Evolutionary conservation across 2,888 invertebrate genomes (phyloP).

Genomic region (Muscina levida): DNA sequence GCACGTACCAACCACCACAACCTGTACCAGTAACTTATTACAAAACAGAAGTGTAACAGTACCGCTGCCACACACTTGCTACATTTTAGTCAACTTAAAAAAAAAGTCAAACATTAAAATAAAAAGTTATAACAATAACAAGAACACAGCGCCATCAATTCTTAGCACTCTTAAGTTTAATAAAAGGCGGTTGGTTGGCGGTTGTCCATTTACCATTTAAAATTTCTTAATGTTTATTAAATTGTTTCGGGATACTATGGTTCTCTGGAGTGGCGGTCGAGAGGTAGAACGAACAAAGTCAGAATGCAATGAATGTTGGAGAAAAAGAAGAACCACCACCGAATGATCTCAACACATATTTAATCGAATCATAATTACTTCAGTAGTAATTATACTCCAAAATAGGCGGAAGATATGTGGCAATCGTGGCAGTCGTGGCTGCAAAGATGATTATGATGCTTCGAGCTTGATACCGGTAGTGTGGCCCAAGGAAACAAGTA

Average conservation of each 20-base stretch:
- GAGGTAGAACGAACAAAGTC: neutral
- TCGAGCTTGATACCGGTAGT: neutral
- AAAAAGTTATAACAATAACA: slow-evolving; percentile 5
- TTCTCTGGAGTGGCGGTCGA: neutral
- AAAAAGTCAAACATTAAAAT: neutral
- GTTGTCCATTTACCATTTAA: neutral
- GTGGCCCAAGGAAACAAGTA: neutral
- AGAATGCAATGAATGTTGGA: neutral
- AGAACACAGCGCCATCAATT: neutral
- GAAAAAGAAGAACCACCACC: neutral
- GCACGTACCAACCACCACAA: neutral
- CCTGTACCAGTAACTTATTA: slow-evolving; percentile 10
- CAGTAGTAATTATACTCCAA: slow-evolving; percentile 22
- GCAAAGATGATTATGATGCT: neutral
- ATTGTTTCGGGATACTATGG: neutral
- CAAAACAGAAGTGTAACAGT: neutral
- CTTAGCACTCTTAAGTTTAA: neutral
- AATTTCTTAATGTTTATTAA: slow-evolving; percentile 28
- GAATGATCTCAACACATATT: slow-evolving; percentile 5
- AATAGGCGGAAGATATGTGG: neutral
- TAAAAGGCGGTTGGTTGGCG: too few species aligned
- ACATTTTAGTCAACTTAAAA: neutral
- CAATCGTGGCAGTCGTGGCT: neutral
- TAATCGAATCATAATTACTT: slow-evolving; percentile 15
- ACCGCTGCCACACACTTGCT: neutral